Base-by-base conservation (phyloP, 1,140 invertebrate species). In the Drosophila novamexicana region DNA sequence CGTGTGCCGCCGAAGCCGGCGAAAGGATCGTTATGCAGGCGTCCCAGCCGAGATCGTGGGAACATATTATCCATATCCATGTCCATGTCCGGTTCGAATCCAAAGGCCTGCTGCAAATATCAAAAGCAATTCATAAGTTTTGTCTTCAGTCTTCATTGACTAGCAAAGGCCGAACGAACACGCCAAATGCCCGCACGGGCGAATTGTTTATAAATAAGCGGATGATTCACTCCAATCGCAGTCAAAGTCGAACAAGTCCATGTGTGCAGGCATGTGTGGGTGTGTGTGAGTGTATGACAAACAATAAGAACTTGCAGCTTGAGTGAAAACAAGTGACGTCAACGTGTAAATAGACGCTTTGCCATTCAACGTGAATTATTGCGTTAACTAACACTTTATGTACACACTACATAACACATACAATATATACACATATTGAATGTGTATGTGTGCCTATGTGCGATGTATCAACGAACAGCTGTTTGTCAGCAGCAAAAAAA, bases 1-100 rank as follows among this genome's bases (percentile, higher is more conserved):
- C 94, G 93, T 89, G 89, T 79, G 62, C 93, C 93, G 36, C 93
- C 93, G 92, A 94, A 94, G 49, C 81, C 74, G 63, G 93, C 93
- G 45, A 91, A 91, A 71, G 93, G 93, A 73, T 93, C 93, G 45
- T 93, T 92, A 49, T 93, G 93, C 64, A 94, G 92, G 58, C 94
- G 92, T 34, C 93, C 82, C 44, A 92, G 54, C 7, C 86, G 90
- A 7, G 82, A 83, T 40, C 91, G 90, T 32, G 86, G 75, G 47
- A 91, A 91, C 86, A 91, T 91, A 67, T 88, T 86, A 52, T 92
- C 91, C 79, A 91, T 91, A 58, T 91, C 85, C 78, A 88, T 84
- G 53, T 89, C 91, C 77, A 92, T 89, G 57, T 91, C 82, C n/a
- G 91, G 85, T 73, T 92, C 91, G 32, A 92, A 92, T 71, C 90